Evolutionary conservation across 1,140 invertebrate species (phyloP), one percentile per base, ranked within the genome.

Genomic region (Stratiolaelaps scimitus): DNA sequence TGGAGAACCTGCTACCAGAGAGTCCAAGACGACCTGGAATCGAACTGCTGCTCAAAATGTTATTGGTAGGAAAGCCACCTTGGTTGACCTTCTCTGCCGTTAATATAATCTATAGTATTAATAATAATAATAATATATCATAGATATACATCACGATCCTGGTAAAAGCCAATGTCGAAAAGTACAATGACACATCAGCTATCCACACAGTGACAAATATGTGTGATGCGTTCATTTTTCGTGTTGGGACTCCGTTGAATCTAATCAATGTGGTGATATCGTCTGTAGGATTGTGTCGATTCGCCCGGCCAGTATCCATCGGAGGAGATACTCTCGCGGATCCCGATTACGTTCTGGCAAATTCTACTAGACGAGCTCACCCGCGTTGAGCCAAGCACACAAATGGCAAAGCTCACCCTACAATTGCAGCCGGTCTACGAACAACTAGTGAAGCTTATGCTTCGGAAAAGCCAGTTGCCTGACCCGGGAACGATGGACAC

Each of bases 331-430:
- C 15, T 60, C 15, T 60, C 53, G 4, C 26, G 53, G 15, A 26
- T 60, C 10, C 53, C 53, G 23, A 26, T 60, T 17, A 60, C 15
- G 15, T 60, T 60, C 53, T 60, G 53, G 53, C 53, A 60, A 5
- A 17, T 60, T 2, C 53, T 60, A 17, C 53, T 60, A 13, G 53
- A 60, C 26, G 53, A 60, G 26, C 20, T 60, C 15, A 26, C 26
- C 23, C 53, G 53, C 2, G 15, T 60, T 17, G 53, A 60, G 23
- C 15, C 34, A 15, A 29, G 26, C 26, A 40, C 34, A 40, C 34
- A 40, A 40, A 40, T 40, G 34, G 53, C 53, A 26, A 60, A 60
- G 53, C 26, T 60, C 23, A 29, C 53, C 15, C 53, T 60, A 6
- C 26, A 60, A 26, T 23, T 60, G 10, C 53, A 60, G 15, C 53